phyloP scores from a whole-genome alignment of 2,113 vertebrate species.

The Gasterosteus nipponicus region DNA sequence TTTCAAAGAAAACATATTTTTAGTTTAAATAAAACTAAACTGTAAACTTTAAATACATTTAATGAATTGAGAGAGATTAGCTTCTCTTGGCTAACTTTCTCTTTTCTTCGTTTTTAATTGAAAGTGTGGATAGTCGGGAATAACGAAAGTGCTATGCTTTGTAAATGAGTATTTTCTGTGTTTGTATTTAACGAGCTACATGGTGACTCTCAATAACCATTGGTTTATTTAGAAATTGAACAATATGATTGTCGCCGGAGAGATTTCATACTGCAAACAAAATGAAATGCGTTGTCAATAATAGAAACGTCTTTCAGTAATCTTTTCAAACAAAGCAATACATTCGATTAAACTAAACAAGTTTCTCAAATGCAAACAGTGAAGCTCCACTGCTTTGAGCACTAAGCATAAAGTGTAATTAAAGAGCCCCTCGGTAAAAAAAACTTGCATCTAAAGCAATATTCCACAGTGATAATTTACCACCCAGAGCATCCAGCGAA shows the following conservation, averaged over 20 bases:
- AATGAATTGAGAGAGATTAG: background rate
- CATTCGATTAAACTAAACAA: constrained; percentile 32
- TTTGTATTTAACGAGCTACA: background rate
- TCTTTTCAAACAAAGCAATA: constrained; percentile 35
- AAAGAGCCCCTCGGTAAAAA: constrained; percentile 70
- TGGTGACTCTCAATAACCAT: background rate
- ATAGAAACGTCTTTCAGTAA: constrained; percentile 17
- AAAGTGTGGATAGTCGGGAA: background rate
- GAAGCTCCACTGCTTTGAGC: constrained; percentile 35
- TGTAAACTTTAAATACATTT: background rate
- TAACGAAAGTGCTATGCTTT: background rate
- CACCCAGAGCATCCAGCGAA: constrained; percentile 61
- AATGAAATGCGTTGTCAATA: background rate
- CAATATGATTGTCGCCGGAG: background rate
- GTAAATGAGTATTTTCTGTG: background rate
- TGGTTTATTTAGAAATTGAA: background rate
- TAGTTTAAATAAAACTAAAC: background rate
- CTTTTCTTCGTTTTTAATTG: background rate
- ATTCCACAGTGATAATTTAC: constrained; percentile 76
- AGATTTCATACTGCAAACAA: background rate
- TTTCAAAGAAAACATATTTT: background rate
- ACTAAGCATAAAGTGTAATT: constrained; percentile 68
- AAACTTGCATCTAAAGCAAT: constrained; percentile 67
- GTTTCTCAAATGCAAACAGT: constrained; percentile 48
- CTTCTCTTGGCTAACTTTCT: background rate